Conservation (phyloP, 2,797 vertebrate genomes). For the Pterois miles region DNA sequence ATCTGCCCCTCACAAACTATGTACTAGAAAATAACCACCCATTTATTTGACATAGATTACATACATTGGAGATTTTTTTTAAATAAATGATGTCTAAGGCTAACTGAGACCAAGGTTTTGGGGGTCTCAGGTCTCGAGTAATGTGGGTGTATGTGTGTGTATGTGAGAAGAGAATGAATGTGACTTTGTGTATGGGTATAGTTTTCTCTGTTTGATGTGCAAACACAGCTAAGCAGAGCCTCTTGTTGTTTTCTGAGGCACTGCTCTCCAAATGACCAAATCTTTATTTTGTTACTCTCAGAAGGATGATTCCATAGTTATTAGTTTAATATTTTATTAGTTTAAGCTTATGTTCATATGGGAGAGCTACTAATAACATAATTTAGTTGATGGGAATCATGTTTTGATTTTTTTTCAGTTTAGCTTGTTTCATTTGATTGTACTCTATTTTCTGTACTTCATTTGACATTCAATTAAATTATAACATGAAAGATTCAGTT, state of each 20-base stretch:
- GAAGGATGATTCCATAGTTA: constrained; percentile 77
- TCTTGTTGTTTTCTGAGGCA: constrained; percentile 70
- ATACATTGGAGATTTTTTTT: constrained; percentile 9
- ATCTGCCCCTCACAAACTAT: not conserved
- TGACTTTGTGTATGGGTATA: constrained; percentile 49
- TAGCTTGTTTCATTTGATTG: constrained; percentile 89
- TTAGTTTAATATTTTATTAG: constrained; percentile 83
- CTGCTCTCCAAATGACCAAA: constrained; percentile 83
- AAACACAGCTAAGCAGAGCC: constrained; percentile 70
- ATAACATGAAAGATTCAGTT: constrained; percentile 51
- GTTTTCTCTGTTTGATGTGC: constrained; percentile 70
- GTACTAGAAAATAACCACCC: constrained; percentile 3
- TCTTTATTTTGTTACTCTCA: constrained; percentile 87
- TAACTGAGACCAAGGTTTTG: constrained; percentile 26
- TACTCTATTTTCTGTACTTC: constrained; percentile 93
- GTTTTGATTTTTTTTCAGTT: constrained; percentile 78
- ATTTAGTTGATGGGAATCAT: constrained; percentile 81
- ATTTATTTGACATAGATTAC: constrained; percentile 7
- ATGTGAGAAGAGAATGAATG: not conserved
- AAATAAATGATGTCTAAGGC: constrained; percentile 8
- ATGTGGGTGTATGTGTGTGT: constrained; percentile 9
- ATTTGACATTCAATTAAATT: constrained; percentile 93
- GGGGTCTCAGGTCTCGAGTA: constrained; percentile 22
- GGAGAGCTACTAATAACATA: constrained; percentile 82
- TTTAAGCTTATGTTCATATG: constrained; percentile 84